Base-by-base conservation (phyloP, 2,113 vertebrate species). In the Sorex araneus region DNA sequence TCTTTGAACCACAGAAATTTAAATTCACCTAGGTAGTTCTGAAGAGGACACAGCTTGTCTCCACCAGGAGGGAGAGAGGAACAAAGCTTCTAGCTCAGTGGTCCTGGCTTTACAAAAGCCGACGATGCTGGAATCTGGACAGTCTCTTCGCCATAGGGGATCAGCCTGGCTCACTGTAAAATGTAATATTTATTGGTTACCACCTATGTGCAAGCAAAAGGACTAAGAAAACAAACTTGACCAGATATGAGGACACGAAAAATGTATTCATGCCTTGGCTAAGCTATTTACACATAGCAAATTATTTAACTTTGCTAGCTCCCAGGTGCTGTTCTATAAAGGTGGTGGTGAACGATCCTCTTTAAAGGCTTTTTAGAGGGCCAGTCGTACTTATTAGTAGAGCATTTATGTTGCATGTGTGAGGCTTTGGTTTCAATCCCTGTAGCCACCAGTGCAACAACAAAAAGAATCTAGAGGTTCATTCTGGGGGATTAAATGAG, bases 1-100 rank as follows among this genome's bases (percentile, higher is more conserved):
- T 50, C 96, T 96, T 97, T 94, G 94, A 94, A 91, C 88, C 25
- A 74, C 83, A 84, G 63, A 93, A 89, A 90, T 92, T 95, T 66
- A 85, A 93, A 69, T 85, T 67, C 87, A 19, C 87, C 87, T 77
- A 47, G 74, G 91, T 3, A 81, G 70, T 87, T 91, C 81, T 90
- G 83, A 94, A 54, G 43, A 81, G 32, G 81, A 85, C 89, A 70
- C 91, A 91, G 94, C 84, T 94, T 89, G 87, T 82, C 40, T 94
- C n/a, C 28, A 2, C 76, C 69, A 74, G 87, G 70, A 84, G 78
- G 34, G 78, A 50, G 63, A 69, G 43, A 85, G 43, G 70, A 94
- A 82, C 83, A 94, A 92, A 95, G 92, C 21, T 63, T 90, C 34
- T 23, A 34, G 43, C 71, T 13, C 75, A 10, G 21, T 1, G 10